phyloP scores from a whole-genome alignment of 2,888 invertebrate species.

The Itoplectis maculator region DNA sequence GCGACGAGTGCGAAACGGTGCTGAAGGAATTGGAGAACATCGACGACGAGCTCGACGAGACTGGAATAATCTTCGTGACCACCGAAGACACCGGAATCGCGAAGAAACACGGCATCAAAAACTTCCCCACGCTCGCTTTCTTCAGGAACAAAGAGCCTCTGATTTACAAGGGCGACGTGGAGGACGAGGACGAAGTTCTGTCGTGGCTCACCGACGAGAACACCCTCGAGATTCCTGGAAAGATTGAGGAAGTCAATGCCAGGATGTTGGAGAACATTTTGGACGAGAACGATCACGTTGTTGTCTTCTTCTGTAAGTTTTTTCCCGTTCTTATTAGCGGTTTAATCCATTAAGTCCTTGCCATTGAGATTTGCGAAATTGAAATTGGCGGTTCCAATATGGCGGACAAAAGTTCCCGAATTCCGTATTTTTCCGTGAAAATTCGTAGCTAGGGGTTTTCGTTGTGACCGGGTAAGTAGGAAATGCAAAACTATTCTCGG shows the following conservation, averaged over 20 bases:
- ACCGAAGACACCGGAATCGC: conserved; percentile 94
- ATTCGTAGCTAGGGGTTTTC: no score
- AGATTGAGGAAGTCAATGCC: conserved; percentile 96
- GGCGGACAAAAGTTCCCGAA: no score
- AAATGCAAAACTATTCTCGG: no score
- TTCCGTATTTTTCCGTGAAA: no score
- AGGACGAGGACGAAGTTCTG: conserved; percentile 96
- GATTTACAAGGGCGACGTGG: conserved; percentile 93
- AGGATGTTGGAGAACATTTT: conserved; percentile 96
- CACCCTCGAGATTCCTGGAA: conserved; percentile 95
- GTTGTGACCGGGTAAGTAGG: no score
- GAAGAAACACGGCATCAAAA: conserved; percentile 93
- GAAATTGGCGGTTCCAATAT: no score
- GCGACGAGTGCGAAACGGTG: conserved; percentile 94
- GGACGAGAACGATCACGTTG: conserved; percentile 94
- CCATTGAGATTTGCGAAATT: no score
- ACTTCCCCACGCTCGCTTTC: conserved; percentile 94
- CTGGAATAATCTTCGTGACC: conserved; percentile 96
- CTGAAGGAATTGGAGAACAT: conserved; percentile 95
- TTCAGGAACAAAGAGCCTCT: conserved; percentile 96
- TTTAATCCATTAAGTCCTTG: no score
- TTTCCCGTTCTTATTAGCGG: no score
- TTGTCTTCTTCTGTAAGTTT: conserved; percentile 96
- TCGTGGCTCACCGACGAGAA: conserved; percentile 97
- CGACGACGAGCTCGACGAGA: conserved; percentile 96